A percentile compares a stretch with the other conserved stretches of the same genome.
phyloP scores from a whole-genome alignment of 1,140 invertebrate genomes.

The Hylaeus volcanicus region DNA sequence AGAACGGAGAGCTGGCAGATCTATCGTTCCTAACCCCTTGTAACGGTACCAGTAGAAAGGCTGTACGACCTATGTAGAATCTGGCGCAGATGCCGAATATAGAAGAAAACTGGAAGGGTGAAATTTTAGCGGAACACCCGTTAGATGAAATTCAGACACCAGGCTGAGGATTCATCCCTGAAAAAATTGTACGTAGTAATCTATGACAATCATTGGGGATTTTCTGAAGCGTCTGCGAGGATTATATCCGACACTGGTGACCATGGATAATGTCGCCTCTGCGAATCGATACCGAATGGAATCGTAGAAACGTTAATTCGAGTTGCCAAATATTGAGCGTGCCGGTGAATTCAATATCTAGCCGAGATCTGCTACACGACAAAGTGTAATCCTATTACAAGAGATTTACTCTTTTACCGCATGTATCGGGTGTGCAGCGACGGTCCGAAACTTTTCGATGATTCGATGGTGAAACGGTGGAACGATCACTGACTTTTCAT shows the following conservation, averaged over 20 bases:
- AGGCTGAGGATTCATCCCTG: not conserved
- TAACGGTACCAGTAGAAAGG: not conserved
- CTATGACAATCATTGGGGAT: not conserved
- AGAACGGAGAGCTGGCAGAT: constrained; percentile 40
- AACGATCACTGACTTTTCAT: not conserved
- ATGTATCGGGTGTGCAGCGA: not conserved
- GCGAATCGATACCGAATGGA: not conserved
- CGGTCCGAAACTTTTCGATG: not conserved
- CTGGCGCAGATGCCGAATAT: not conserved
- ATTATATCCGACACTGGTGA: not conserved
- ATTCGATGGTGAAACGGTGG: not conserved
- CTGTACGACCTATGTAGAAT: not conserved
- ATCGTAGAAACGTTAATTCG: constrained; percentile 33
- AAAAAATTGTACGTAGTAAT: not conserved
- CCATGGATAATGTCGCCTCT: not conserved
- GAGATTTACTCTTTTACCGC: constrained; percentile 24
- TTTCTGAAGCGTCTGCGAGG: not conserved
- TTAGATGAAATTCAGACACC: not conserved
- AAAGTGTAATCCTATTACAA: constrained; percentile 32
- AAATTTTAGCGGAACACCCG: constrained; percentile 35
- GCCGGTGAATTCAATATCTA: constrained; percentile 22
- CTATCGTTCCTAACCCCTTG: constrained; percentile 27
- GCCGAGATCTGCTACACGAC: constrained; percentile 27
- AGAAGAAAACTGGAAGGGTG: not conserved
- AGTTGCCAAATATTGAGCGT: constrained; percentile 35